phyloP scores from a whole-genome alignment of 2,888 invertebrate genomes.

The Imbricaverruca yamaguchii region DNA sequence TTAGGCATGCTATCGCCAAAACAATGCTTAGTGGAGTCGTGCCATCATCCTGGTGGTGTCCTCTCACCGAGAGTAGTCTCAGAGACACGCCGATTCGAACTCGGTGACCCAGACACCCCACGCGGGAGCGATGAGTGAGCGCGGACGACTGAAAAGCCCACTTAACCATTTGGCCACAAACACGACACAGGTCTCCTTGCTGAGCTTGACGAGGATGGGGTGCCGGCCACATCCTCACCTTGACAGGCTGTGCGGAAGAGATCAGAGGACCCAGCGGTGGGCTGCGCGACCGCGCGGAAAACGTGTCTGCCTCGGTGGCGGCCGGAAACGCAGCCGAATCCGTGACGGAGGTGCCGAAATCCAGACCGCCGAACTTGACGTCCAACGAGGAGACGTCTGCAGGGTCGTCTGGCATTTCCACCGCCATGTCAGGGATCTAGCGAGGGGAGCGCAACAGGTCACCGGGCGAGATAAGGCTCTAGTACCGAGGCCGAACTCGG shows the following conservation, averaged over 20 bases:
- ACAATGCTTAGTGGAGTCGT: too few relatives aligned
- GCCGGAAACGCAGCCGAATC: not conserved
- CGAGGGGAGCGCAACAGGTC: conserved; percentile 32
- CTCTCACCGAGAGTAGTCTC: too few relatives aligned
- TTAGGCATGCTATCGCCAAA: too few relatives aligned
- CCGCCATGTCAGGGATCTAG: conserved; percentile 85
- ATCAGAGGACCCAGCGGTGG: not conserved
- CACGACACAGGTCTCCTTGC: too few relatives aligned
- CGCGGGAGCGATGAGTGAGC: too few relatives aligned
- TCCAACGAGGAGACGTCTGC: conserved; percentile 61
- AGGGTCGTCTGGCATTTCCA: conserved; percentile 92
- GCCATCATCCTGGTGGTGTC: too few relatives aligned
- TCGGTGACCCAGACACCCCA: too few relatives aligned
- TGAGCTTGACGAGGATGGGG: too few relatives aligned
- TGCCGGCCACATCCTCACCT: not conserved
- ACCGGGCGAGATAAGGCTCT: not conserved
- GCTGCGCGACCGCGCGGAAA: not conserved
- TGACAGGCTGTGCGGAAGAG: not conserved
- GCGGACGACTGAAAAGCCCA: too few relatives aligned
- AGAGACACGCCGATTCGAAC: too few relatives aligned
- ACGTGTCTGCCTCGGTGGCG: not conserved
- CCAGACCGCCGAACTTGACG: conserved; percentile 88
- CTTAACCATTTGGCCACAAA: too few relatives aligned
- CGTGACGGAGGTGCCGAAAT: conserved; percentile 40
- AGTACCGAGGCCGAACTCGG: too few relatives aligned